Evolutionary conservation across 2,797 vertebrate species (phyloP).

Genomic region (Dromococcyx pavoninus): DNA sequence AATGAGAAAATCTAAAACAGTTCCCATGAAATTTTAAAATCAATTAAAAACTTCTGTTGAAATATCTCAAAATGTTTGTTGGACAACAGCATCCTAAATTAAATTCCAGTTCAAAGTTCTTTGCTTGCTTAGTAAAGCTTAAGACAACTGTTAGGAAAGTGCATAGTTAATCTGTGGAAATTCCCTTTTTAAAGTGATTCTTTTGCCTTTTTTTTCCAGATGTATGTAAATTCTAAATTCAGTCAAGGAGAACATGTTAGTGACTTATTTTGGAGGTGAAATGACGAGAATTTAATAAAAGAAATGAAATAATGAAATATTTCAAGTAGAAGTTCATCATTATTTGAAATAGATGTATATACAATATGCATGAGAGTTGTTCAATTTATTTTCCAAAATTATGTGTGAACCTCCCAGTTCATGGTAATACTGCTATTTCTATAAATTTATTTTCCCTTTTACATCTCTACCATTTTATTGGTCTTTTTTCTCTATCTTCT

Average conservation of each 20-base stretch:
- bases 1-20: neutral
- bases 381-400: neutral
- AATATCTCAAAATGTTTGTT: neutral
- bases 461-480: neutral
- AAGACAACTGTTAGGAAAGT: neutral
- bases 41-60: neutral
- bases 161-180: neutral
- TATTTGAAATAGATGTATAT: neutral
- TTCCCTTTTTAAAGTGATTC: neutral
- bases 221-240: neutral
- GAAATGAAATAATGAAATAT: neutral
- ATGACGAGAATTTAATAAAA: neutral
- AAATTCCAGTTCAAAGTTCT: neutral
- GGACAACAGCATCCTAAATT: neutral
- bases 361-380: neutral
- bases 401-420: neutral
- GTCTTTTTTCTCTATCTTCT: neutral
- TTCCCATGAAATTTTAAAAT: neutral
- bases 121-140: neutral
- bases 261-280: neutral
- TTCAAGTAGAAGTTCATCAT: neutral
- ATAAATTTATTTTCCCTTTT: neutral
- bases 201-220: neutral
- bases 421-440: neutral
- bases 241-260: neutral